These are phyloP conservation scores for Cynodonichthys magdalenae DNA, from an alignment of 2,797 vertebrate genomes.

Conservation along the genomic window DNA sequence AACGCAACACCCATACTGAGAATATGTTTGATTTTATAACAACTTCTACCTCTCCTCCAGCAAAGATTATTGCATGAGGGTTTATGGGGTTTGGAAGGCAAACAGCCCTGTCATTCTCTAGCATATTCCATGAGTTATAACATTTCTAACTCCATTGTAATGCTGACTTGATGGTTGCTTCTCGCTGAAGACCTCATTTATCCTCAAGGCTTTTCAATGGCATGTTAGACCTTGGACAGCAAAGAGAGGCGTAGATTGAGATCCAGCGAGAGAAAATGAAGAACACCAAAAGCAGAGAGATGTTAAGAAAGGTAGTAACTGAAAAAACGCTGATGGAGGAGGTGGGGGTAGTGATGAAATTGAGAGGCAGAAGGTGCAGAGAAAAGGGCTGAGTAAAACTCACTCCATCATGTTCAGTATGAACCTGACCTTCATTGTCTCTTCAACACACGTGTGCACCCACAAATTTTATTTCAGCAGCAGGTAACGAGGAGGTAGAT, in stretches of 20 bases:
- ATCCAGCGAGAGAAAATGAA: slow-evolving; percentile 23
- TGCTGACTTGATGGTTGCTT: slow-evolving; percentile 45
- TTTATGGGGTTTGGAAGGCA: slow-evolving; percentile 63
- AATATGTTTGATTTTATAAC: slow-evolving; percentile 71
- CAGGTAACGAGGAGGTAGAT: slow-evolving; percentile 1
- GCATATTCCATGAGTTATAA: slow-evolving; percentile 64
- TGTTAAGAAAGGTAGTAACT: slow-evolving; percentile 53
- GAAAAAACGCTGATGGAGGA: slow-evolving; percentile 9
- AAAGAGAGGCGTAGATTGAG: slow-evolving; percentile 20
- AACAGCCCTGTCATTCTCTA: slow-evolving; percentile 47
- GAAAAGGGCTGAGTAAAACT: slow-evolving; percentile 28
- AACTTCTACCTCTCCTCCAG: slow-evolving; percentile 45
- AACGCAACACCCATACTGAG: slow-evolving; percentile 26
- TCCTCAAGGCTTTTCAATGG: slow-evolving; percentile 71
- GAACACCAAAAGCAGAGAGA: slow-evolving; percentile 21
- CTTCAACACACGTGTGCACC: slow-evolving; percentile 21
- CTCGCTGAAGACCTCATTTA: slow-evolving; percentile 60
- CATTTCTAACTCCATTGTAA: slow-evolving; percentile 48
- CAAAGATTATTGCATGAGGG: slow-evolving; percentile 63
- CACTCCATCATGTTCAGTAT: slow-evolving; percentile 50
- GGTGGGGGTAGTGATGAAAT: slow-evolving; percentile 22
- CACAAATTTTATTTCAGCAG: slow-evolving; percentile 27
- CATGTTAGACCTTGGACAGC: slow-evolving; percentile 49
- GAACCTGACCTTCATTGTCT: slow-evolving; percentile 53
- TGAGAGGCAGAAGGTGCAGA: slow-evolving; percentile 35